Percentiles rank a stretch among this genome's conserved stretches.
Conservation (phyloP, 2,113 vertebrate genomes). For the Glaucidium brasilianum region DNA sequence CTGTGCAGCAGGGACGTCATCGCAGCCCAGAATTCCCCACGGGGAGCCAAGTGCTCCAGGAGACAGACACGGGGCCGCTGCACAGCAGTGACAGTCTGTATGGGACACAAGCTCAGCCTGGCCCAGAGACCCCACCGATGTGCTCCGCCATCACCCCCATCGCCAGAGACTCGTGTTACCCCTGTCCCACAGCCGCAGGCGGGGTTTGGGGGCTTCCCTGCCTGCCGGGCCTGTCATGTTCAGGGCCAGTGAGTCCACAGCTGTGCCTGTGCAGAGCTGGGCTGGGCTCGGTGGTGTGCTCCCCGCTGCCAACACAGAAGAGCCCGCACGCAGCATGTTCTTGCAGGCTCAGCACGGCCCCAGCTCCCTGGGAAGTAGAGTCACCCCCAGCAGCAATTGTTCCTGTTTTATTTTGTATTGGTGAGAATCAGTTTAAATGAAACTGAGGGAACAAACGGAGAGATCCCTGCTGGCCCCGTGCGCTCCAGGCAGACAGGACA, state of each 20-base stretch:
- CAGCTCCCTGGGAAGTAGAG: neutral
- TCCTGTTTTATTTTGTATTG: neutral
- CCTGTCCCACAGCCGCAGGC: neutral
- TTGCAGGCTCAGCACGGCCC: neutral
- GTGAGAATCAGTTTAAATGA: neutral
- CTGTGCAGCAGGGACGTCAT: neutral
- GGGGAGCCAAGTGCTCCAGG: neutral
- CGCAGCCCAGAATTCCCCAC: accelerated
- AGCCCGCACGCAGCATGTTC: neutral
- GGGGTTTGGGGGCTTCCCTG: neutral
- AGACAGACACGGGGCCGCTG: neutral
- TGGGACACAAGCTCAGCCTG: neutral
- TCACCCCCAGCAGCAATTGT: neutral
- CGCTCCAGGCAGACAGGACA: accelerated
- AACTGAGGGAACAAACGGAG: neutral
- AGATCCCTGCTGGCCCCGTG: neutral
- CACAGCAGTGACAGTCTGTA: neutral
- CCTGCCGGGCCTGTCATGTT: accelerated
- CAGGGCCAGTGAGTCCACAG: neutral
- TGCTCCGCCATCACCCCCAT: no score
- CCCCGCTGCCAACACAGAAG: neutral
- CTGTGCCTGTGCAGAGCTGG: neutral
- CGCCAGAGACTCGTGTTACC: neutral
- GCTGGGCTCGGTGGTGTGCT: accelerated
- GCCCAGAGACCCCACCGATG: neutral